Conservation (phyloP, 2,113 vertebrate species). For the Columba janthina region DNA sequence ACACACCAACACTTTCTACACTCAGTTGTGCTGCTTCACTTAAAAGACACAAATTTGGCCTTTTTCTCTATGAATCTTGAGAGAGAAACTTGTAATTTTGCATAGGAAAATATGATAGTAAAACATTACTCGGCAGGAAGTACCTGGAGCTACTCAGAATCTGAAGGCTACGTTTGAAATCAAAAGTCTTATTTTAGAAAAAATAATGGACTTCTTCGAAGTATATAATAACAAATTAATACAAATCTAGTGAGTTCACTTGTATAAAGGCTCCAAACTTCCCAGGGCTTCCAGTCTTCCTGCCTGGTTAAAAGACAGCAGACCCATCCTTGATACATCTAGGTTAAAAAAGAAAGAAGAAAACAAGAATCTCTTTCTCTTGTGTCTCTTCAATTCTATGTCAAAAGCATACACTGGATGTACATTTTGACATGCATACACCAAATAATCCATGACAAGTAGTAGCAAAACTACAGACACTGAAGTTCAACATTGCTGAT, state of each 20-base stretch:
- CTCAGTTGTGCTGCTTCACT: neutral
- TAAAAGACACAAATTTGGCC: neutral
- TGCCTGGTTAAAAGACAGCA: neutral
- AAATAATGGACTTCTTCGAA: neutral
- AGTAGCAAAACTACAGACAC: neutral
- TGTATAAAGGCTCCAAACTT: neutral
- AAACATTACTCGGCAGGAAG: neutral
- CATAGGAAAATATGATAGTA: neutral
- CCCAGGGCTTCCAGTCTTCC: neutral
- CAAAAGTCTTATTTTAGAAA: neutral
- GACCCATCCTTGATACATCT: neutral
- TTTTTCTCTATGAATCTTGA: neutral
- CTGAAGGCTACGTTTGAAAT: neutral
- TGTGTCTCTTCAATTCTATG: neutral
- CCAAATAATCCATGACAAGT: neutral
- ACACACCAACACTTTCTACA: neutral
- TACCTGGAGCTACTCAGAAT: neutral
- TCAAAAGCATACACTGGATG: neutral
- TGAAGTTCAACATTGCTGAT: neutral
- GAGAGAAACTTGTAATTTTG: neutral
- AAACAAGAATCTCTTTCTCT: neutral
- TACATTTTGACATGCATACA: neutral
- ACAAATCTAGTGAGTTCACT: neutral
- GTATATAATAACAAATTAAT: neutral
- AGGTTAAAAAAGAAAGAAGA: neutral